Evolutionary conservation across 2,888 invertebrate genomes (phyloP).

Genomic region (Euplexia lucipara): DNA sequence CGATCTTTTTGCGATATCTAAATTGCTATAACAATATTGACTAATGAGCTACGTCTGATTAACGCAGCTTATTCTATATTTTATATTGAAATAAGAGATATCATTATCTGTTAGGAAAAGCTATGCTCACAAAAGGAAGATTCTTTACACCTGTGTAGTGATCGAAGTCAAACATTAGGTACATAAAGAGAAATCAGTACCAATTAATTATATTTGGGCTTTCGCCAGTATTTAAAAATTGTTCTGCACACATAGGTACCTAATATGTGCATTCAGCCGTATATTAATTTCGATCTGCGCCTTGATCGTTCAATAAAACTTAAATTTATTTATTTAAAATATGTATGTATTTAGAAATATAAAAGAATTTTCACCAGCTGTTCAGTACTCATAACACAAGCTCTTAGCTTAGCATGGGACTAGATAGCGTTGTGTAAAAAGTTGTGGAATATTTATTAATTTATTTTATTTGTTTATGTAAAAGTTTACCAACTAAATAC

Average conservation of each 20-base stretch:
- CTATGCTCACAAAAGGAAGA: conserved; percentile 7
- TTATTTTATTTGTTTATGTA: too few species aligned
- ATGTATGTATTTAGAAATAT: too few species aligned
- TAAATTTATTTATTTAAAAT: too few species aligned
- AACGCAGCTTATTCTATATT: conserved; percentile 20
- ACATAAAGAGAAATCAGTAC: conserved; percentile 14
- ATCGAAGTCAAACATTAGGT: conserved; percentile 4
- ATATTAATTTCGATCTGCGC: too few species aligned
- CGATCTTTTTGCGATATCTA: conserved; percentile 14
- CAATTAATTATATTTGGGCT: neutral
- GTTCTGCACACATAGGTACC: neutral
- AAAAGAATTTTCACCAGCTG: too few species aligned
- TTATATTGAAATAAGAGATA: conserved; percentile 40
- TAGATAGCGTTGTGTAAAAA: too few species aligned
- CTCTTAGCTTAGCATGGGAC: too few species aligned
- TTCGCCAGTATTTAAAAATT: neutral
- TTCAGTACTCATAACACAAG: too few species aligned
- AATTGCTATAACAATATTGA: conserved; percentile 32
- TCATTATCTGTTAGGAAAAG: conserved; percentile 9
- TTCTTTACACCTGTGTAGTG: neutral
- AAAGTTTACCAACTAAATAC: too few species aligned
- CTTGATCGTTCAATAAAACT: neutral
- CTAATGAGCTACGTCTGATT: conserved; percentile 44
- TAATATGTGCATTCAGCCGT: too few species aligned
- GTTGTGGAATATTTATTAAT: too few species aligned